Evolutionary conservation across 1,140 invertebrate species (phyloP), one percentile per base, ranked within the genome.

Genomic region (Odontomachus brunneus): DNA sequence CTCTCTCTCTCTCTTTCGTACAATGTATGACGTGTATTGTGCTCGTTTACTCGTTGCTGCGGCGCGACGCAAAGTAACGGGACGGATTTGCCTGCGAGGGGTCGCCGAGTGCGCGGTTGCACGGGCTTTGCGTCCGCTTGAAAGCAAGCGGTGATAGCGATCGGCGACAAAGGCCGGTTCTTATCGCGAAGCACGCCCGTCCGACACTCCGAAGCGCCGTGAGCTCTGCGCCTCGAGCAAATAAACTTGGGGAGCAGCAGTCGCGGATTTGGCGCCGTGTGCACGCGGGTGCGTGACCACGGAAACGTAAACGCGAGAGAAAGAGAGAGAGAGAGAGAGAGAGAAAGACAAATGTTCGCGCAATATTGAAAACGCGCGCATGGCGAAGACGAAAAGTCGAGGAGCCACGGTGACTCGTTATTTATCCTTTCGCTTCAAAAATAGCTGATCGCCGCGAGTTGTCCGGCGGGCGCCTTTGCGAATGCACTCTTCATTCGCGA

Each of bases 11-110:
- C 5, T 33, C 29, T 33, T 5, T 5, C 29, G 29, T 33, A 5
- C 29, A 33, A 5, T 49, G 55, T 24, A 75, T 15, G 44, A 62
- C 0, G 44, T 5, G 38, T 44, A 44, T 44, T 9, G 22, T 22
- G 33, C 65, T 55, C 65, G 51, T 80, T 80, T 57, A 69, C 55
- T 78, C 75, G 49, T 67, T 44, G 65, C 75, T 38, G 53, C 69
- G 33, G 75, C 33, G 38, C 69, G 65, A 80, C 15, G 22, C 63
- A 12, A 0, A 57, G 22, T 59, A 59, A 80, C 65, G 75, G 65
- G 49, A 69, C 44, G 26, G 49, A n/a, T 17, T 15, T 26, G 75
- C n/a, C 9, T n/a, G 67, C 49, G 73, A 82, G 66, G 26, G 55
- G 29, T 72, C 51, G 29, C n/a, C n/a, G n/a, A n/a, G n/a, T n/a